These are phyloP conservation scores for Notocelia uddmanniana DNA, from an alignment of 2,888 invertebrate genomes.

Conservation along the genomic window DNA sequence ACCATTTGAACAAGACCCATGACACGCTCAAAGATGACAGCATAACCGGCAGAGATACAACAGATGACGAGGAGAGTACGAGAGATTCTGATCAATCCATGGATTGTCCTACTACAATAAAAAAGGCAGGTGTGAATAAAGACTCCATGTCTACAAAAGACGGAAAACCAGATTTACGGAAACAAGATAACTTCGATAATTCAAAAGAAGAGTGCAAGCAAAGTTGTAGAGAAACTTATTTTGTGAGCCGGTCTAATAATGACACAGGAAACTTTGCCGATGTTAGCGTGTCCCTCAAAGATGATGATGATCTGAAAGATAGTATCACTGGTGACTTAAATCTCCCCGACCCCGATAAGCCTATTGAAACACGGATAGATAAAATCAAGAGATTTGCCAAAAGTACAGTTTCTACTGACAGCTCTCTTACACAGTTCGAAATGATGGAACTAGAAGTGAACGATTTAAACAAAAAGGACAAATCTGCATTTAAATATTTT, in stretches of 20 bases:
- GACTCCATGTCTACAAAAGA: not conserved
- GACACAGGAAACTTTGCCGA: conserved; percentile 9
- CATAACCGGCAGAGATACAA: conserved; percentile 49
- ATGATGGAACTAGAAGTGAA: conserved; percentile 65
- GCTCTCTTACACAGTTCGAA: conserved; percentile 70
- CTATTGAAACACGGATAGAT: conserved; percentile 42
- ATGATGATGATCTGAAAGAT: conserved; percentile 16
- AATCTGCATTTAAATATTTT: conserved; percentile 31
- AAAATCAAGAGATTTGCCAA: conserved; percentile 40
- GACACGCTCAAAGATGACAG: conserved; percentile 56
- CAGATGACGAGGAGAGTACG: conserved; percentile 52
- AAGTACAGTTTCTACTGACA: conserved; percentile 54
- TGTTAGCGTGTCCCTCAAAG: conserved; percentile 22
- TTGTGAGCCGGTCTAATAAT: conserved; percentile 25
- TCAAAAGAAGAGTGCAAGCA: conserved; percentile 35
- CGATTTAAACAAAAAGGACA: conserved; percentile 43
- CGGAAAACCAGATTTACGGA: conserved; percentile 53
- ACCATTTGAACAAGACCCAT: conserved; percentile 54
- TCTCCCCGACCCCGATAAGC: conserved; percentile 10
- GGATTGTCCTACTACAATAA: conserved; percentile 38
- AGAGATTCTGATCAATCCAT: conserved; percentile 39
- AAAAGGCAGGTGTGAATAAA: conserved; percentile 25
- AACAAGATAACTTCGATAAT: conserved; percentile 59
- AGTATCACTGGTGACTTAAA: conserved; percentile 3
- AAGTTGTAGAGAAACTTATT: conserved; percentile 35